Base-by-base conservation (phyloP, 1,140 invertebrate genomes). In the Caenorhabditis brenneri region DNA sequence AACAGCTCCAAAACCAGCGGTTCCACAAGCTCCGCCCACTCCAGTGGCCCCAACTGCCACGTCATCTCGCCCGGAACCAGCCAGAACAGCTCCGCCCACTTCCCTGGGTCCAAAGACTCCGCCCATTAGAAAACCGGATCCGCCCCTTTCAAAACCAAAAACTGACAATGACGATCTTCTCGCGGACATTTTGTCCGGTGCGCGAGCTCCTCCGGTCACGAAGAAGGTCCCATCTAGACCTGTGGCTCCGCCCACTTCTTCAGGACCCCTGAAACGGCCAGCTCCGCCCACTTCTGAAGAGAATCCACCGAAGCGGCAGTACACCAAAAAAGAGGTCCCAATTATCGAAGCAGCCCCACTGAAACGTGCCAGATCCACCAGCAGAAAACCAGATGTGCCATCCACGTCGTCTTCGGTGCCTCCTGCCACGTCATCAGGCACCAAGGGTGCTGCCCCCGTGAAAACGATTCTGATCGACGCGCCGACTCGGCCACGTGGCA, bases 381-480 rank as follows among this genome's bases (percentile, higher is more conserved):
- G 53, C 2, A 29, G 53, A n/a, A n/a, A 16, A 0, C 3, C 19
- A 7, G n/a, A 51, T n/a, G n/a, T 2, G 19, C 42, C 42, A 4
- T 16, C 4, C 10, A 46, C 42, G 42, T 46, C 42, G 10, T 46
- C 49, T 51, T 6, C 48, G 2, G 7, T 6, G 19, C 15, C 48
- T 0, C 48, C 48, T 15, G 15, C 48, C 48, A 51, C 48, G 1
- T n/a, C 48, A 51, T n/a, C 33, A 12, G 65, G 24, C 24, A 15
- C 53, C 2, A 42, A 33, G 58, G 7, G 3, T 16, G 22, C 65
- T 42, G 2, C 53, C n/a, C 2, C 7, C 12, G 15, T 7, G n/a
- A 74, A 46, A 24, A 29, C 36, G 10, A 74, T 74, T 74, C 19
- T 74, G 36, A 74, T 74, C n/a, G 65, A 74, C 3, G 65, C 36